Conservation (phyloP, 2,797 vertebrate species). For the Pangasius sanitwongsei region DNA sequence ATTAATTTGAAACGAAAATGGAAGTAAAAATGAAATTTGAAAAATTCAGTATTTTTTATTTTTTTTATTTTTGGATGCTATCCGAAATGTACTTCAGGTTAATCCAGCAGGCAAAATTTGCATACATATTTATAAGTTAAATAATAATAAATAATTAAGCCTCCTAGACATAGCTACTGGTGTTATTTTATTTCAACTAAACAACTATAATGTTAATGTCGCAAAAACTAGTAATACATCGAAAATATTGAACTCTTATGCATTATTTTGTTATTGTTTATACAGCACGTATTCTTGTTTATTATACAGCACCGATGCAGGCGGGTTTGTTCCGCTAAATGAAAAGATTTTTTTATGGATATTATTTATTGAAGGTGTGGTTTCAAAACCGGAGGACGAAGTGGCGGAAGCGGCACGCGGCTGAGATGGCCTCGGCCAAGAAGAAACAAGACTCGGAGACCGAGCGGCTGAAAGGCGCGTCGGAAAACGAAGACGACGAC, state of each 20-base stretch:
- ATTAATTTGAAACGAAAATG: not conserved
- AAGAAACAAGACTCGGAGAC: conserved; percentile 97
- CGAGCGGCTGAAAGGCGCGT: conserved; percentile 88
- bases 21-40: not conserved
- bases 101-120: not conserved
- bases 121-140: not conserved
- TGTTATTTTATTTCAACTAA: not conserved
- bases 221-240: not conserved
- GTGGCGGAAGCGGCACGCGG: conserved; percentile 95
- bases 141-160: not conserved
- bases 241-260: not conserved
- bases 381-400: conserved; percentile 98
- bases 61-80: not conserved
- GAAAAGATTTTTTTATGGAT: not conserved
- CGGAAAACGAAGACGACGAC: conserved; percentile 93
- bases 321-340: not conserved
- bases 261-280: not conserved
- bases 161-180: too few relatives aligned
- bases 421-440: conserved; percentile 96
- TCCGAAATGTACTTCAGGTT: not conserved
- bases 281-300: too few relatives aligned
- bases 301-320: not conserved
- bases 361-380: conserved; percentile 83
- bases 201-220: not conserved
- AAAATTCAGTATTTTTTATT: not conserved